phyloP scores from a whole-genome alignment of 2,113 vertebrate genomes.

The Phrynosoma platyrhinos region DNA sequence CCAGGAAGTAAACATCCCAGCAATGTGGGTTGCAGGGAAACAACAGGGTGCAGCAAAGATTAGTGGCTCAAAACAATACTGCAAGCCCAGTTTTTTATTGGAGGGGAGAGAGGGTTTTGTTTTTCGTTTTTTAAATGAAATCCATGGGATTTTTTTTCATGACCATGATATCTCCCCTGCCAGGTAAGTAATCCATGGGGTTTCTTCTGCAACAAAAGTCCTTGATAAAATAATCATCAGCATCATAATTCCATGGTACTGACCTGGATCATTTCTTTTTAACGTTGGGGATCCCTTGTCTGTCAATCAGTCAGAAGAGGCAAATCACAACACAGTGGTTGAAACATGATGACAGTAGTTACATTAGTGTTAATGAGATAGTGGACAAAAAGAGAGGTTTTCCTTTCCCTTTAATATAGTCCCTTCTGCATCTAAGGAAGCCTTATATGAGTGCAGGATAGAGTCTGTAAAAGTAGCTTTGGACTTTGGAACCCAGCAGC shows the following conservation, averaged over 20 bases:
- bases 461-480: background rate
- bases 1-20: slow-evolving; percentile 77
- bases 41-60: slow-evolving; percentile 70
- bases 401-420: background rate
- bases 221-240: slow-evolving; percentile 38
- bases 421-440: background rate
- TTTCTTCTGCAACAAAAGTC: slow-evolving; percentile 64
- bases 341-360: slow-evolving; percentile 25
- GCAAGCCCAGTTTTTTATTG: slow-evolving; percentile 57
- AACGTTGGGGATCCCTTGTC: background rate
- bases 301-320: background rate
- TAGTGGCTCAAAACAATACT: slow-evolving; percentile 68
- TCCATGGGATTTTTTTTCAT: too few species aligned
- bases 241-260: background rate
- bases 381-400: background rate
- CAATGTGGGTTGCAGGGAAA: slow-evolving; percentile 72
- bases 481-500: too few species aligned
- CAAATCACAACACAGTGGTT: slow-evolving; percentile 16
- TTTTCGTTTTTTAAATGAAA: slow-evolving; percentile 21
- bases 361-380: background rate
- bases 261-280: background rate
- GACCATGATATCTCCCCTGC: too few species aligned
- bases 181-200: background rate
- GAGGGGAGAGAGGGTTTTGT: slow-evolving; percentile 46
- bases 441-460: background rate